These are phyloP conservation scores for Takifugu ocellatus DNA, from an alignment of 2,797 vertebrate genomes.

Conservation along the genomic window DNA sequence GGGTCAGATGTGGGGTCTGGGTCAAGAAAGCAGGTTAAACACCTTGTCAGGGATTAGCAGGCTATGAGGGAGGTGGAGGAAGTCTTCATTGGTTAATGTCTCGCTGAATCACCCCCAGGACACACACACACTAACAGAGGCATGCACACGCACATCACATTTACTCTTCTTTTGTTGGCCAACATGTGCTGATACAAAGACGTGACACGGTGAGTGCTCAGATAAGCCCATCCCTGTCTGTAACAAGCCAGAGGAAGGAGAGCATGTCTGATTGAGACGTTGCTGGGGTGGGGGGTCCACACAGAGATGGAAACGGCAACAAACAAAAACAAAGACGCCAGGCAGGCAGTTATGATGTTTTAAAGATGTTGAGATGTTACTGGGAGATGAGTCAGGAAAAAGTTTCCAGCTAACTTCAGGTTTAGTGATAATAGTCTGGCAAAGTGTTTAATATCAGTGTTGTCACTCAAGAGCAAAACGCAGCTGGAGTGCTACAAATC, in stretches of 20 bases:
- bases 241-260: slow-evolving; percentile 24
- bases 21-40: slow-evolving; percentile 71
- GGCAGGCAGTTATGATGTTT: no score
- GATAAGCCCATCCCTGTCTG: slow-evolving; percentile 38
- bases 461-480: no score
- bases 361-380: no score
- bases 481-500: no score
- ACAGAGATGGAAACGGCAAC: slow-evolving; percentile 17
- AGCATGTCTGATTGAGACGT: slow-evolving; percentile 39
- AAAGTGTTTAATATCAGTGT: no score
- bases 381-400: no score
- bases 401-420: no score
- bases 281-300: background rate
- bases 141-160: slow-evolving; percentile 35
- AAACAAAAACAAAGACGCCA: background rate
- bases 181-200: slow-evolving; percentile 44
- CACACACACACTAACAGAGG: slow-evolving; percentile 32
- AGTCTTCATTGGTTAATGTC: slow-evolving; percentile 55
- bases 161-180: slow-evolving; percentile 51
- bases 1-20: slow-evolving; percentile 60
- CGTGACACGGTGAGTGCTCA: slow-evolving; percentile 35
- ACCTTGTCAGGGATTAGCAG: slow-evolving; percentile 72
- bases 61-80: slow-evolving; percentile 46
- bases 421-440: no score
- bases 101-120: slow-evolving; percentile 46